Conservation (phyloP, 2,888 invertebrate genomes). For the Ectemnius continuus region DNA sequence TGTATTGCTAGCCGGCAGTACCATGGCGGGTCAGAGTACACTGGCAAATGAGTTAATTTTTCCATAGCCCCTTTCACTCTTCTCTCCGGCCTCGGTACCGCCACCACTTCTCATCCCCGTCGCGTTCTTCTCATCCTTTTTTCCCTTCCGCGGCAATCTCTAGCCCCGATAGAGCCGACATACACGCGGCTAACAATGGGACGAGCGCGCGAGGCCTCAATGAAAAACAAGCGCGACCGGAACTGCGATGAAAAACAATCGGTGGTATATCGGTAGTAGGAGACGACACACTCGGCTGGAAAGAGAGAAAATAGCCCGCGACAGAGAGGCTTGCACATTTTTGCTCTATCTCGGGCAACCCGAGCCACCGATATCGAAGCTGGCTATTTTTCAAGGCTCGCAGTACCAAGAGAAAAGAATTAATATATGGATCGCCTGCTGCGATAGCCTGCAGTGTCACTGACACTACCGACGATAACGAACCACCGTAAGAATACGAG, state of each 20-base stretch:
- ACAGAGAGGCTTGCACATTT: conserved; percentile 12
- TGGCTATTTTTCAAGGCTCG: background rate
- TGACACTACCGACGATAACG: background rate
- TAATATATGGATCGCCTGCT: background rate
- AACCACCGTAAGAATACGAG: no score
- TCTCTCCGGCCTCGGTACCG: background rate
- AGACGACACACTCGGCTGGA: background rate
- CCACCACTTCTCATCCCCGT: background rate
- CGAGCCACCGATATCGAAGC: conserved; percentile 8
- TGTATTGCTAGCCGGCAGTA: conserved; percentile 45
- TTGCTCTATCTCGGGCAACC: conserved; percentile 11
- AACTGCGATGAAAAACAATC: conserved; percentile 1
- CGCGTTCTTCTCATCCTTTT: conserved; percentile 9
- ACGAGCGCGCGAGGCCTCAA: background rate
- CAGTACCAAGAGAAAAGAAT: background rate
- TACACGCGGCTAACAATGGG: background rate
- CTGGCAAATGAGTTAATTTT: conserved; percentile 64
- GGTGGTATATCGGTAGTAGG: conserved; percentile 12
- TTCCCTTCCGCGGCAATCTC: conserved; percentile 14
- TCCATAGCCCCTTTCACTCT: conserved; percentile 23
- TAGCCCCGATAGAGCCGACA: conserved; percentile 1
- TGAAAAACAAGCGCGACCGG: conserved; percentile 1
- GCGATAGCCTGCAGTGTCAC: background rate
- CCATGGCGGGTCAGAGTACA: conserved; percentile 45
- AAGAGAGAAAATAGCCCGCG: background rate